Percentiles rank a stretch among this genome's conserved stretches.
Conservation (phyloP, 2,888 invertebrate species). For the Antheraea yamamai region DNA sequence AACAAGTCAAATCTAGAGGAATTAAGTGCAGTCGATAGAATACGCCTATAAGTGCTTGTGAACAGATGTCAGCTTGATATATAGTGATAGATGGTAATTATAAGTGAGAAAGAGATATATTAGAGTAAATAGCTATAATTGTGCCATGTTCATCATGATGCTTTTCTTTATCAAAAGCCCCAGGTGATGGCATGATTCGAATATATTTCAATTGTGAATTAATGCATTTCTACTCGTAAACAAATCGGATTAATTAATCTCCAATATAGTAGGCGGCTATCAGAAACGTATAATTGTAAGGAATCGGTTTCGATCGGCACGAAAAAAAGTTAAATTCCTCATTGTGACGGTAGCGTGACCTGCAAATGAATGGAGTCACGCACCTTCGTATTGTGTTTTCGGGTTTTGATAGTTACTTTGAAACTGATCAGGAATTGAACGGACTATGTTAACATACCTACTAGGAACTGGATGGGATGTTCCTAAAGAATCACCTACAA, state of each 20-base stretch:
- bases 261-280: neutral
- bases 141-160: too few species aligned
- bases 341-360: conserved; percentile 20
- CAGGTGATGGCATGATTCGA: too few species aligned
- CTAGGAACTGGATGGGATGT: neutral
- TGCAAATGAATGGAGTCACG: conserved; percentile 20
- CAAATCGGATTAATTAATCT: neutral
- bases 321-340: neutral
- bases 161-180: too few species aligned
- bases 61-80: too few species aligned
- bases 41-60: too few species aligned
- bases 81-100: too few species aligned
- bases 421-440: conserved; percentile 5
- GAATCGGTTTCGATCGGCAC: conserved; percentile 5
- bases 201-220: too few species aligned
- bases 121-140: too few species aligned
- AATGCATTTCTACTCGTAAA: neutral
- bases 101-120: too few species aligned
- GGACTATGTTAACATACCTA: neutral
- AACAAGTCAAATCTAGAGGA: neutral
- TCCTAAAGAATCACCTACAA: neutral
- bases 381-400: conserved; percentile 14
- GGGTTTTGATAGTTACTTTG: neutral
- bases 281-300: conserved; percentile 1
- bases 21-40: neutral